Evolutionary conservation across 2,888 invertebrate genomes (phyloP), one percentile per base, ranked within the genome.

Genomic region (Nomada hirtipes): DNA sequence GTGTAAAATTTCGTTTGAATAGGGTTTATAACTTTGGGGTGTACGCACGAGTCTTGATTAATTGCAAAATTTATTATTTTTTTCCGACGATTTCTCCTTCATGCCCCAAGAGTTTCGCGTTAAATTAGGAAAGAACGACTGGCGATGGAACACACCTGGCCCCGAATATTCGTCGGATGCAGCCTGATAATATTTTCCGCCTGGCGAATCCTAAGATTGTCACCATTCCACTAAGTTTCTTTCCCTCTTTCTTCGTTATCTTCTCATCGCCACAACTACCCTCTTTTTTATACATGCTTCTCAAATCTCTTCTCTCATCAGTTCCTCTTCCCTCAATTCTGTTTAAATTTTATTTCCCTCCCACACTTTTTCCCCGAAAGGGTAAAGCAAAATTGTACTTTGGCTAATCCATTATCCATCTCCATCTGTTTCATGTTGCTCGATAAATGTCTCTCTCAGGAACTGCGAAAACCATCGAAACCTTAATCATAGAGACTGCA

Each of bases 111-210:
- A 36, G 9, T 36, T 36, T 36, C 18, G 26, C 44, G 44, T 47
- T 64, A 13, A 65, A 47, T 29, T 55, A 65, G 60, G 29, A 64
- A 65, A 69, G 52, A 70, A 69, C 52, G 64, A 9, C 68, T 55
- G 44, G 15, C 50, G 44, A 76, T 78, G 15, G 70, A 79, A 79
- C 61, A 60, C 36, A 44, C 13, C 26, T 10, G 42, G 11, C 20
- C 20, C 20, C 2, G 23, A 74, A 75, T 61, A 61, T 60, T 50
- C 75, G 61, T 44, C 53, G 36, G 53, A n/a, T 52, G 11, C 70
- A 67, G 61, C 53, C 44, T 29, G 42, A 47, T 55, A 74, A 73
- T 47, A 73, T 73, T 73, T 67, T 70, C 20, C 3, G 59, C 59
- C 50, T 2, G 4, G 26, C 10, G 47, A 29, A 50, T 15, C 4